A percentile compares a stretch with the other conserved stretches of the same genome.
These are phyloP conservation scores for Microcebus jonahi DNA, from an alignment of 2,113 vertebrate genomes.

Conservation along the genomic window DNA sequence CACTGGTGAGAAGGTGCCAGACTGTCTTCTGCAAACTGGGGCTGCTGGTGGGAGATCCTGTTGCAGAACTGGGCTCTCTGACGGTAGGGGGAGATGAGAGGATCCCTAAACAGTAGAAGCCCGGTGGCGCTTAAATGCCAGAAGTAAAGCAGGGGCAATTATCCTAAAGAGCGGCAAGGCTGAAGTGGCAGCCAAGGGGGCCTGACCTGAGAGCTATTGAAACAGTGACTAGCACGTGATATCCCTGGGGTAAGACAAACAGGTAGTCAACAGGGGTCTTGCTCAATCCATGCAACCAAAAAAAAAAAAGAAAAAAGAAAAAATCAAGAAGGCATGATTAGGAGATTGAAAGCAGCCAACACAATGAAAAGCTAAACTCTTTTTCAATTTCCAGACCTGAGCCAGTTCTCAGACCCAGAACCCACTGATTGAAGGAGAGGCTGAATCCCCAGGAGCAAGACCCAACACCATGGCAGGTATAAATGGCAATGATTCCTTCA, in stretches of 20 bases:
- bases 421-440: neutral
- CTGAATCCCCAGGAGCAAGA: no score
- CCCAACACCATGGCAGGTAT: neutral
- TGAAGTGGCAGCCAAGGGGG: no score
- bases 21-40: neutral
- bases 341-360: neutral
- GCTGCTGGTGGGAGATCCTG: neutral
- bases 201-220: neutral
- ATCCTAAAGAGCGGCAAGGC: neutral
- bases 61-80: neutral
- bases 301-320: neutral
- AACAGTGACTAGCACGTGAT: neutral
- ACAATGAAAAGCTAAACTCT: neutral
- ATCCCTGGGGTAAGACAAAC: neutral
- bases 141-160: neutral
- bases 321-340: neutral
- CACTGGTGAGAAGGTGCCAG: neutral
- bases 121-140: neutral
- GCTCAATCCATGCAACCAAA: neutral
- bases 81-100: neutral
- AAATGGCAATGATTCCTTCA: no score
- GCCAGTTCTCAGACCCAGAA: neutral
- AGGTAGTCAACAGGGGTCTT: neutral
- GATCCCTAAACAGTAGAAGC: neutral
- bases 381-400: neutral